These are phyloP conservation scores for Sceliomorpha sp. DNA, from an alignment of 2,888 invertebrate genomes.

Conservation along the genomic window DNA sequence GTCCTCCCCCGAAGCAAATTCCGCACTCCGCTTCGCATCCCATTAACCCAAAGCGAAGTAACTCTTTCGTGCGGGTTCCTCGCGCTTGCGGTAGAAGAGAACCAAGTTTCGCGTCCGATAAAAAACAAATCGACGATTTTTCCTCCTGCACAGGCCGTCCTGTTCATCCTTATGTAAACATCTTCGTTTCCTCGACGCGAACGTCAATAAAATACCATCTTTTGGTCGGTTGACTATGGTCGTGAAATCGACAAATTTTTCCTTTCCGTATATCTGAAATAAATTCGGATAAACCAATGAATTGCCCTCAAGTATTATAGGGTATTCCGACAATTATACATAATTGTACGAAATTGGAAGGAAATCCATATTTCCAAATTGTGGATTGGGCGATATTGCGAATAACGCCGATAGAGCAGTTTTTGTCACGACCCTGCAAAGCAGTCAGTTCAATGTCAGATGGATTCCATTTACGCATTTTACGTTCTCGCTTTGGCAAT, in stretches of 20 bases:
- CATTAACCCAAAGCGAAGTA: conserved; percentile 45
- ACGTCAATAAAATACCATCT: too few relatives aligned
- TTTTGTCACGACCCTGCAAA: conserved; percentile 18
- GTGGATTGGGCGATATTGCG: too few relatives aligned
- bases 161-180: neutral
- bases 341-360: conserved; percentile 29
- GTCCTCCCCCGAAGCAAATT: conserved; percentile 42
- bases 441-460: conserved; percentile 18
- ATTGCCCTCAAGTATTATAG: too few relatives aligned
- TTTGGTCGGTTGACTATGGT: too few relatives aligned
- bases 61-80: conserved; percentile 29
- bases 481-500: conserved; percentile 9
- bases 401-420: conserved; percentile 27
- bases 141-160: neutral
- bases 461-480: conserved; percentile 30
- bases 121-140: conserved; percentile 34
- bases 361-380: too few relatives aligned
- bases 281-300: too few relatives aligned
- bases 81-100: conserved; percentile 18
- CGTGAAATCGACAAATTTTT: too few relatives aligned
- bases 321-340: too few relatives aligned
- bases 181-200: too few relatives aligned
- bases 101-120: conserved; percentile 27
- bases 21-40: conserved; percentile 48
- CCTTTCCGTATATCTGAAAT: too few relatives aligned